Evolutionary conservation across 2,888 invertebrate species (phyloP).

Genomic region (Cheilosia vulpina): DNA sequence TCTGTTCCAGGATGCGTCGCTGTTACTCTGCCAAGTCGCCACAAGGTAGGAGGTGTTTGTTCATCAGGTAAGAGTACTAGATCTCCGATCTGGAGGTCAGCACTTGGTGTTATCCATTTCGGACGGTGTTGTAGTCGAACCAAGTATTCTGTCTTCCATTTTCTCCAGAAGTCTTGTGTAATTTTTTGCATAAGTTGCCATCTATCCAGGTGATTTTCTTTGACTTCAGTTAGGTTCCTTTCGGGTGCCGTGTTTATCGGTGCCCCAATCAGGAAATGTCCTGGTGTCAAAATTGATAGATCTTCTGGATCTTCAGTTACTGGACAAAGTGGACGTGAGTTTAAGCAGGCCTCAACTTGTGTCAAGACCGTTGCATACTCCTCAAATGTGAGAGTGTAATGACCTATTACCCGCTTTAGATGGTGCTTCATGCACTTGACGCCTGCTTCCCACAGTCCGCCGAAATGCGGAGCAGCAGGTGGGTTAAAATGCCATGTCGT

Average conservation of each 20-base stretch:
- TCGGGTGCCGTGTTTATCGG: no score
- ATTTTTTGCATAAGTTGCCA: no score
- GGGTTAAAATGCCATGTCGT: background rate
- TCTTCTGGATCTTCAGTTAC: background rate
- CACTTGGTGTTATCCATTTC: slow-evolving; percentile 18
- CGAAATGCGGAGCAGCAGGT: slow-evolving; percentile 33
- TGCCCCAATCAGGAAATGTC: no score
- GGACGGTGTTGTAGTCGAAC: slow-evolving; percentile 16
- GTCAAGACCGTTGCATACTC: slow-evolving; percentile 26
- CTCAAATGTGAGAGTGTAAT: slow-evolving; percentile 30
- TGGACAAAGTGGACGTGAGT: slow-evolving; percentile 9
- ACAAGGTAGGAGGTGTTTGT: background rate
- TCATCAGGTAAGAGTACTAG: slow-evolving; percentile 31
- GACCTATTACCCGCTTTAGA: slow-evolving; percentile 13
- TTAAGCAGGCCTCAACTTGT: background rate
- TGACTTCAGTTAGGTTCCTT: no score
- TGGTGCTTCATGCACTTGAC: background rate
- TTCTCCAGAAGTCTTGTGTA: no score
- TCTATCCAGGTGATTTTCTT: no score
- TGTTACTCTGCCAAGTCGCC: slow-evolving; percentile 22
- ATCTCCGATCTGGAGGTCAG: slow-evolving; percentile 3
- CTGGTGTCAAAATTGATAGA: no score
- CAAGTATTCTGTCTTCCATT: slow-evolving; percentile 22
- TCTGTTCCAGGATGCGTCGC: slow-evolving; percentile 36
- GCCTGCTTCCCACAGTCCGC: no score